phyloP scores from a whole-genome alignment of 2,888 invertebrate genomes.

The Dascillus cervinus region DNA sequence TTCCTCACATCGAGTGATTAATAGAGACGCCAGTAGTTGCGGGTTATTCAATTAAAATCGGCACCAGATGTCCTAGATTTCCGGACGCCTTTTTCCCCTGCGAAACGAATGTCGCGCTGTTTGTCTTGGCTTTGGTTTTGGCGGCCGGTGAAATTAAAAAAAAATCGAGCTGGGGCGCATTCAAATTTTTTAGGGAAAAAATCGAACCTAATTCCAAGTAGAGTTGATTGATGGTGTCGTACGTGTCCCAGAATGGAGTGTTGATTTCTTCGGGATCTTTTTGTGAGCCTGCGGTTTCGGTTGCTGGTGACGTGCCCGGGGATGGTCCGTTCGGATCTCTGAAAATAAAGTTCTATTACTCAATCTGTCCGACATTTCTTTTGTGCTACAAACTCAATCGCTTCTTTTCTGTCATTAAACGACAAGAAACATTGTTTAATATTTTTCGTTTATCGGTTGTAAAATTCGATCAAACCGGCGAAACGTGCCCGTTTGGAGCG shows the following conservation, averaged over 20 bases:
- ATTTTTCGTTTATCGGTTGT: too few relatives aligned
- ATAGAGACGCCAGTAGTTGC: constrained; percentile 17
- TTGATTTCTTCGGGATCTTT: constrained; percentile 40
- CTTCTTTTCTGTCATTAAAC: too few relatives aligned
- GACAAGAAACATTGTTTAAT: too few relatives aligned
- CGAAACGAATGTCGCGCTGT: too few relatives aligned
- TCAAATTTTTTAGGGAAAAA: constrained; percentile 18
- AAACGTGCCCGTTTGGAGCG: too few relatives aligned
- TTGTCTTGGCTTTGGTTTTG: too few relatives aligned
- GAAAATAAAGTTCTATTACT: too few relatives aligned
- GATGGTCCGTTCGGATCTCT: constrained; percentile 61
- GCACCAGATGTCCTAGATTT: constrained; percentile 22
- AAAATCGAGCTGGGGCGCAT: constrained; percentile 13
- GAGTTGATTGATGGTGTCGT: constrained; percentile 83
- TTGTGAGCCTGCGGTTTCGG: constrained; percentile 23
- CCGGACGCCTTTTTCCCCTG: too few relatives aligned
- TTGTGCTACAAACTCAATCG: too few relatives aligned
- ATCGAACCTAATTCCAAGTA: constrained; percentile 67
- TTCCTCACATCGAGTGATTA: constrained; percentile 21
- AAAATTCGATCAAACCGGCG: too few relatives aligned
- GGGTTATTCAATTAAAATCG: constrained; percentile 24
- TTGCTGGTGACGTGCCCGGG: constrained; percentile 31
- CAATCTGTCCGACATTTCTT: too few relatives aligned
- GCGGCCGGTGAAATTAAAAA: too few relatives aligned
- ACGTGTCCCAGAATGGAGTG: constrained; percentile 81